phyloP scores from a whole-genome alignment of 1,140 invertebrate species.

The Cryptotermes secundus region DNA sequence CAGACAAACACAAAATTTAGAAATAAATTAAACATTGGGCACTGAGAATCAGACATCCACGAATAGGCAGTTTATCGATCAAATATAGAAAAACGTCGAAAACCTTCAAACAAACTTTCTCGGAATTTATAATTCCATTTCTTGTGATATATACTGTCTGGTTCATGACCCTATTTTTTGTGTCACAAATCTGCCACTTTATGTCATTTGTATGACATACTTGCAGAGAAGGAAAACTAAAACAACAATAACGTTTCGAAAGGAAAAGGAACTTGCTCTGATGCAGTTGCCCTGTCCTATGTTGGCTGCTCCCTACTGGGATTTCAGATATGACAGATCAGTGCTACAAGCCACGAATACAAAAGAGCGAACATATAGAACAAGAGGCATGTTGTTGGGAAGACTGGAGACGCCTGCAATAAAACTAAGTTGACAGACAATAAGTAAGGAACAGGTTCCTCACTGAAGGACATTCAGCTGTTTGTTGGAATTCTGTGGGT shows the following conservation, averaged over 20 bases:
- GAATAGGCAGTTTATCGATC: no score
- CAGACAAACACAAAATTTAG: no score
- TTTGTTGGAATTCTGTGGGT: neutral
- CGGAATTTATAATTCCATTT: no score
- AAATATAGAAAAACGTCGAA: no score
- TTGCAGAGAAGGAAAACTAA: neutral
- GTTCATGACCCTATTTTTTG: neutral
- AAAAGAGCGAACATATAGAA: neutral
- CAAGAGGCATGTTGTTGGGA: neutral
- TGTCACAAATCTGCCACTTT: constrained; percentile 13
- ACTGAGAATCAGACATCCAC: no score
- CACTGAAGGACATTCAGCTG: neutral
- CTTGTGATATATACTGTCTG: neutral
- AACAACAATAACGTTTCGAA: neutral
- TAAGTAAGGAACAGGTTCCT: neutral
- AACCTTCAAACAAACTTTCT: no score
- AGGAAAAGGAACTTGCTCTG: neutral
- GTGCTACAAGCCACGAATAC: neutral
- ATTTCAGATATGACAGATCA: constrained; percentile 14
- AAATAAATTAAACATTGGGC: no score
- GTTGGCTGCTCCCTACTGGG: neutral
- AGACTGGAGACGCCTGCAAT: neutral
- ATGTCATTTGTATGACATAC: neutral
- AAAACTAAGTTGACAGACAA: neutral
- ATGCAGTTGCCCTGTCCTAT: neutral